Conservation (phyloP, 2,113 vertebrate species). For the Engystomops pustulosus region DNA sequence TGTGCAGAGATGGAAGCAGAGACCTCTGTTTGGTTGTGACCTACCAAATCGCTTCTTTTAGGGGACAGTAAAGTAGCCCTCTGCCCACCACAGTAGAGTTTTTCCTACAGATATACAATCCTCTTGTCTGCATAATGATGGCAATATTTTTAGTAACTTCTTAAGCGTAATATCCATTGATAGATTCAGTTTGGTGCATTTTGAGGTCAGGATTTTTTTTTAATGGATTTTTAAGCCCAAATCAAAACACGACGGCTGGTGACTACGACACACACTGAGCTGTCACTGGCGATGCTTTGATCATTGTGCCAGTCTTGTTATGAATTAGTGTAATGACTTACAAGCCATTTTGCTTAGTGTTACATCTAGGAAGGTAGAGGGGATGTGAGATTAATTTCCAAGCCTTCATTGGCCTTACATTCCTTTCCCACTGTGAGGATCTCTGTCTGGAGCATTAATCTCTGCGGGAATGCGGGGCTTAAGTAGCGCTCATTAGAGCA, state of each 20-base stretch:
- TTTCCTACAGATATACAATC: too few species aligned
- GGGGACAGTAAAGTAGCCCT: too few species aligned
- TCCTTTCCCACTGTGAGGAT: conserved; percentile 53
- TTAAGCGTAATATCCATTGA: background rate
- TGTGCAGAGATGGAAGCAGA: too few species aligned
- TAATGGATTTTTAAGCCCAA: background rate
- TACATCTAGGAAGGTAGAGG: conserved; percentile 31
- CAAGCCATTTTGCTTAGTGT: background rate
- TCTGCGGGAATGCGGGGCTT: conserved; percentile 49
- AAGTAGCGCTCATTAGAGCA: conserved; percentile 43
- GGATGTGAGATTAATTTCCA: conserved; percentile 13
- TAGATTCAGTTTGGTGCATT: background rate
- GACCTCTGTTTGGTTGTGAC: too few species aligned
- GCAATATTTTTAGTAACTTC: too few species aligned
- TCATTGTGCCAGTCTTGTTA: background rate
- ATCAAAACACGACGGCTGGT: background rate
- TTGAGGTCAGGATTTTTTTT: background rate
- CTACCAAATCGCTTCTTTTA: too few species aligned
- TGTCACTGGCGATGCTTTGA: conserved; percentile 26
- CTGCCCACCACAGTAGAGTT: too few species aligned
- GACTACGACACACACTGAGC: background rate
- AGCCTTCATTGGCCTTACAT: conserved; percentile 26
- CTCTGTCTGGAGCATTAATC: conserved; percentile 56
- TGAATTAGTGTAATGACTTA: conserved; percentile 8
- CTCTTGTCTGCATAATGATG: too few species aligned